phyloP scores from a whole-genome alignment of 2,888 invertebrate species.

The Zygothrica quintamaculata region DNA sequence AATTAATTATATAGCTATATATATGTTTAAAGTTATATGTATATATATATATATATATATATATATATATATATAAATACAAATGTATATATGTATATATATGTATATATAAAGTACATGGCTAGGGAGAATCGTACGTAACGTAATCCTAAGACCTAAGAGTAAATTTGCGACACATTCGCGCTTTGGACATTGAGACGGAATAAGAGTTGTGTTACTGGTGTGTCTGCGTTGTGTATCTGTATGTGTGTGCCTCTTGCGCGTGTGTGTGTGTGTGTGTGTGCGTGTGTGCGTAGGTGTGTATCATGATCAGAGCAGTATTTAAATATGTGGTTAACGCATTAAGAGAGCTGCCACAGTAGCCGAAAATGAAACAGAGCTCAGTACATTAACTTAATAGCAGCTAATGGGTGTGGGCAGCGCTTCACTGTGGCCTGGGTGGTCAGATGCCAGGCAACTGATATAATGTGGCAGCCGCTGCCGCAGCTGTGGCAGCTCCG shows the following conservation, averaged over 20 bases:
- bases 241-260: no score
- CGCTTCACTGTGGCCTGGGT: constrained; percentile 78
- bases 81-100: constrained; percentile 20
- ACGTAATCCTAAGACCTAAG: constrained; percentile 70
- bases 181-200: constrained; percentile 74
- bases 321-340: no score
- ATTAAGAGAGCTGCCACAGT: no score
- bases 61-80: constrained; percentile 24
- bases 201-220: constrained; percentile 57
- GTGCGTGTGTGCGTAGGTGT: constrained; percentile 8
- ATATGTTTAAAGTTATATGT: no score
- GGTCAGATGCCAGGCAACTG: constrained; percentile 90
- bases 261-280: constrained; percentile 13
- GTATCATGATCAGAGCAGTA: background rate
- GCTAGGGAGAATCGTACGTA: constrained; percentile 59
- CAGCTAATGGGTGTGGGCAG: constrained; percentile 15
- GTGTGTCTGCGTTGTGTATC: constrained; percentile 18
- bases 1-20: constrained; percentile 14
- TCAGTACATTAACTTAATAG: background rate
- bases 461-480: constrained; percentile 87
- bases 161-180: constrained; percentile 52
- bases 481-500: constrained; percentile 80
- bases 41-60: constrained; percentile 20
- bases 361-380: no score
- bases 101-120: constrained; percentile 49